Percentiles rank a stretch among this genome's conserved stretches.
Conservation (phyloP, 2,888 invertebrate species). For the Gymnosoma rotundatum region DNA sequence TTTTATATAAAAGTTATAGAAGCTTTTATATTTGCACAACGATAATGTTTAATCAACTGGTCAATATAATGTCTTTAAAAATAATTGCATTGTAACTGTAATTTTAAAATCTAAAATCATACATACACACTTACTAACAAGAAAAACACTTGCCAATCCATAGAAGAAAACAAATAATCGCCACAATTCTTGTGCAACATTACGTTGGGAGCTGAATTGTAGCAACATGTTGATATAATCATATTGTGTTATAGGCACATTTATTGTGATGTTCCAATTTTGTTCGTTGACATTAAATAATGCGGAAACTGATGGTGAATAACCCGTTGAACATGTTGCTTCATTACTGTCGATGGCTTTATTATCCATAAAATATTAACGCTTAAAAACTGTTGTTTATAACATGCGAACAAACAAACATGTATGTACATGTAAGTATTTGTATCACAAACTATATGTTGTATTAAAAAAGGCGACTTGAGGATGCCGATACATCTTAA, state of each 20-base stretch:
- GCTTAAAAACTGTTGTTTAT: too few relatives aligned
- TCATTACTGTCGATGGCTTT: constrained; percentile 30
- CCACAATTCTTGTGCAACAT: constrained; percentile 76
- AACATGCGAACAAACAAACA: too few relatives aligned
- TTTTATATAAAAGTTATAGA: neutral
- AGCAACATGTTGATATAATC: constrained; percentile 74
- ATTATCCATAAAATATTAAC: constrained; percentile 42
- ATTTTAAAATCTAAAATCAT: constrained; percentile 10
- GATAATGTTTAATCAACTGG: constrained; percentile 21
- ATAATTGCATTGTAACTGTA: neutral
- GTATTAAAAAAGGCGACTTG: neutral
- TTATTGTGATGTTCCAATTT: constrained; percentile 57
- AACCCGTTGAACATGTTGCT: constrained; percentile 40
- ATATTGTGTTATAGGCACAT: constrained; percentile 42
- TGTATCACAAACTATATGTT: neutral
- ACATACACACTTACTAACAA: constrained; percentile 77
- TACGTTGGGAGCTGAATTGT: constrained; percentile 72
- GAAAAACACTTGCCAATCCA: constrained; percentile 74
- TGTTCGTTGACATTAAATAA: constrained; percentile 28
- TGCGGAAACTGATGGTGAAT: constrained; percentile 25
- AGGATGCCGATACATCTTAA: constrained; percentile 21
- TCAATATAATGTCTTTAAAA: neutral
- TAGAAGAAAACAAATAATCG: constrained; percentile 77
- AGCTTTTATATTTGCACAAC: neutral
- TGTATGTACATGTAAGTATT: too few relatives aligned